Base-by-base conservation (phyloP, 2,797 vertebrate genomes). In the Glyptemys insculpta region DNA sequence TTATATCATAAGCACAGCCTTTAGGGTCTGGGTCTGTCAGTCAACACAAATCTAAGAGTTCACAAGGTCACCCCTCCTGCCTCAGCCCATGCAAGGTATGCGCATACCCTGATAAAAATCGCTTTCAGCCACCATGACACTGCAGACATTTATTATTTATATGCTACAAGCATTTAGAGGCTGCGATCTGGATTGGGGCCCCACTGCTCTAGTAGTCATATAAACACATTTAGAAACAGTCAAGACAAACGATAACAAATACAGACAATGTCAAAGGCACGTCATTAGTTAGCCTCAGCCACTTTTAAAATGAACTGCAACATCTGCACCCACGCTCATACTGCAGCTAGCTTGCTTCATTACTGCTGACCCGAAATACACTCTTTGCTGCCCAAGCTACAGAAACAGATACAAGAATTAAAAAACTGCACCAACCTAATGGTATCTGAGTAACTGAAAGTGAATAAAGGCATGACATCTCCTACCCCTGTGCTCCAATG, bases 1-100 rank as follows among this genome's bases (percentile, higher is more conserved):
- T 16, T 1, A 9, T 23, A 12, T 41, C 1, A 0, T 10, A 52
- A 90, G 50, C 0, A 0, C 0, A 0, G 79, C 54, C 56, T 76
- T 50, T 1, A 2, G 18, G 68, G 79, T 52, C 53, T 44, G 79
- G 11, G 15, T 86, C 23, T 44, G 14, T 47, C 72, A 93, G 49
- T 41, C 87, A 85, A 37, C 72, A 79, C 52, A 93, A 2, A 68
- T 21, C 3, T 49, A n/a, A 53, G 49, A 83, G 83, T 50, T 83
- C 53, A 59, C 92, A 62, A 72, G 80, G 29, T 53, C 86, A 79
- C 19, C 56, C 56, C 14, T 44, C 52, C 16, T 0, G 1, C 23
- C 1, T 0, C 50, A 52, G 23, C 50, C 80, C 83, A 34, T 12
- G 52, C n/a, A 83, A 50, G 47, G 83, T 8, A 44, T 85, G 47